Percentiles rank a stretch among this genome's conserved stretches.
Conservation (phyloP, 2,888 invertebrate species). For the Polietes domitor region DNA sequence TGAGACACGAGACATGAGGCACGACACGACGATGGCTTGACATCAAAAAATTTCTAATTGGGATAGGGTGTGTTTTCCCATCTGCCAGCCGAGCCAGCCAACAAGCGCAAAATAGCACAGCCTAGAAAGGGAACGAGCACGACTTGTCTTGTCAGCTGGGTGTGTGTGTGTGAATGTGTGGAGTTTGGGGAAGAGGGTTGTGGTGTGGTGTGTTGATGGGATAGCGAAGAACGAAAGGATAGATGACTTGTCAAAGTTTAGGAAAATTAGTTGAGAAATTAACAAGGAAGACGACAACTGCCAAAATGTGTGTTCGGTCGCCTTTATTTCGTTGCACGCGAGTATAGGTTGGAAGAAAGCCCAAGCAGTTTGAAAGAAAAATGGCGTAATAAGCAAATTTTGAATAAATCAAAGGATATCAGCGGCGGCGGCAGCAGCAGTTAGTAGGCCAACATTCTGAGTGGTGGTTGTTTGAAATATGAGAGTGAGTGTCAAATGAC, state of each 20-base stretch:
- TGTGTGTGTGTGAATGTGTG: too few relatives aligned
- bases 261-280: neutral
- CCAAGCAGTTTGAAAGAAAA: too few relatives aligned
- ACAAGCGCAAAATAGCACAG: neutral
- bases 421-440: too few relatives aligned
- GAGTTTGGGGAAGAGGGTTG: neutral
- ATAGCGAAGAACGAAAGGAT: neutral
- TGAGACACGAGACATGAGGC: slow-evolving; percentile 1
- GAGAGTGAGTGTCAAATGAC: too few relatives aligned
- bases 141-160: too few relatives aligned
- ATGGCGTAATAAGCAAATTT: too few relatives aligned
- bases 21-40: slow-evolving; percentile 13
- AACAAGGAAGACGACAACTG: neutral
- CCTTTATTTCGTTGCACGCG: too few relatives aligned
- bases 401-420: too few relatives aligned
- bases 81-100: neutral
- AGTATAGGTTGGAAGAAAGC: too few relatives aligned
- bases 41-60: slow-evolving; percentile 37
- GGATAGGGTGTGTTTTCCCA: slow-evolving; percentile 34
- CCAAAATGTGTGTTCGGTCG: neutral
- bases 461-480: too few relatives aligned
- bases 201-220: neutral
- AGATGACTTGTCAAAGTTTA: neutral
- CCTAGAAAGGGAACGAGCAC: too few relatives aligned
- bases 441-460: too few relatives aligned